Percentiles rank a stretch among this genome's conserved stretches.
Evolutionary conservation across 2,797 vertebrate species (phyloP).

Genomic region (Lacerta bilineata): DNA sequence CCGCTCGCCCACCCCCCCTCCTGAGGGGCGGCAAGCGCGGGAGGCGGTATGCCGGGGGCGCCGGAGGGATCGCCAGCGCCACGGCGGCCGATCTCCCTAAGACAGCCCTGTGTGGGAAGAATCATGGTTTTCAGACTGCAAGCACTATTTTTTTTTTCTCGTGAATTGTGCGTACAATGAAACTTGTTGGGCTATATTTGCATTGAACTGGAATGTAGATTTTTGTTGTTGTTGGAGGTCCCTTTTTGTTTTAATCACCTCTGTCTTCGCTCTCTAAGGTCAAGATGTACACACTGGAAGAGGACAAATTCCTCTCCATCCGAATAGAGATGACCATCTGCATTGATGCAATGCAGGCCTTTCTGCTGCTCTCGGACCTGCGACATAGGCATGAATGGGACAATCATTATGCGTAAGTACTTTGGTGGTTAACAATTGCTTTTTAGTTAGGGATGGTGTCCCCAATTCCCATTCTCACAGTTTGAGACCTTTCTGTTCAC

Average conservation of each 20-base stretch:
- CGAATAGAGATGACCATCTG: slow-evolving; percentile 88
- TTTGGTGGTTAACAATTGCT: not conserved
- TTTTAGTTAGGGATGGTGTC: not conserved
- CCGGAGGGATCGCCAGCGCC: too few relatives aligned
- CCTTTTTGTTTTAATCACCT: not conserved
- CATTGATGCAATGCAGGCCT: slow-evolving; percentile 84
- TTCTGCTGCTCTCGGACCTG: slow-evolving; percentile 92
- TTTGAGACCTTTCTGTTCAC: not conserved
- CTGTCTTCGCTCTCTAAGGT: slow-evolving; percentile 79
- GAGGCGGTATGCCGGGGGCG: too few relatives aligned
- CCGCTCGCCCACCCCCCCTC: too few relatives aligned
- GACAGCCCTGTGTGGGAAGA: not conserved
- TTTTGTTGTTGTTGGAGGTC: not conserved
- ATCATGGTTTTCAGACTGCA: not conserved
- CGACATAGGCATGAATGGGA: slow-evolving; percentile 91
- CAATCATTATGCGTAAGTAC: slow-evolving; percentile 89
- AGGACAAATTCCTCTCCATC: slow-evolving; percentile 92
- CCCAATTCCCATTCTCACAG: not conserved
- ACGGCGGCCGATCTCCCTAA: too few relatives aligned
- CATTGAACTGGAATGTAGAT: not conserved
- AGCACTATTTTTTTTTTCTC: not conserved
- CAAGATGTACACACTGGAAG: slow-evolving; percentile 91
- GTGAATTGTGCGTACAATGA: not conserved
- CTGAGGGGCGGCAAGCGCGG: too few relatives aligned
- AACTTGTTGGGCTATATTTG: not conserved